Percentiles rank a stretch among this genome's conserved stretches.
Evolutionary conservation across 2,113 vertebrate species (phyloP).

Genomic region (Oncorhynchus keta): DNA sequence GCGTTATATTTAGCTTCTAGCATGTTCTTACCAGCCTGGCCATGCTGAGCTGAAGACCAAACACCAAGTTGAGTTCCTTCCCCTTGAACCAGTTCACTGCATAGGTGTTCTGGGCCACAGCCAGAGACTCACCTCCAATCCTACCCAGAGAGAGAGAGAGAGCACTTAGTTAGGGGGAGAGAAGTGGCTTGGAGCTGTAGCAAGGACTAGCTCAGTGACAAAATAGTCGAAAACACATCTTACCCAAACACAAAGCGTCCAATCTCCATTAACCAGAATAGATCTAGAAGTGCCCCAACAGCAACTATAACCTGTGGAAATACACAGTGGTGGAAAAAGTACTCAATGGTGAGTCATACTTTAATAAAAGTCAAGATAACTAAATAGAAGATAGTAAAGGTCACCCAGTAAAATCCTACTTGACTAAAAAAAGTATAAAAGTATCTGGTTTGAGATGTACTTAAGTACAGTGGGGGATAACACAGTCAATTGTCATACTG

Average conservation of each 20-base stretch:
- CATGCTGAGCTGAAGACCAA: slow-evolving; percentile 97
- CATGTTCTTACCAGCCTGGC: slow-evolving; percentile 85
- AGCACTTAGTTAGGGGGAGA: not conserved
- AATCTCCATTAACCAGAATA: slow-evolving; percentile 89
- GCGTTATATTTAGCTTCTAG: not conserved
- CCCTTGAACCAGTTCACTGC: slow-evolving; percentile 99
- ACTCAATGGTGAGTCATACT: too few species aligned
- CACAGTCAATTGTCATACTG: too few species aligned
- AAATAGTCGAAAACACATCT: slow-evolving; percentile 46
- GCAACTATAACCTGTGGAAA: slow-evolving; percentile 86
- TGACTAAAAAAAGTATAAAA: too few species aligned
- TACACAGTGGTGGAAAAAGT: too few species aligned
- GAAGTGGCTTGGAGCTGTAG: not conserved
- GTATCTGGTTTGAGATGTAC: too few species aligned
- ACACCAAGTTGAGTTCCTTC: slow-evolving; percentile 95
- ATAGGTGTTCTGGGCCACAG: slow-evolving; percentile 96
- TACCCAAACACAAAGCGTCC: slow-evolving; percentile 97
- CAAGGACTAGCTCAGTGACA: not conserved
- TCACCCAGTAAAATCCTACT: too few species aligned
- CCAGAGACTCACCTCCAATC: slow-evolving; percentile 93
- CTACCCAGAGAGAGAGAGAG: slow-evolving; percentile 61
- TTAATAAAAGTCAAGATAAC: too few species aligned
- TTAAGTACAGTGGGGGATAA: too few species aligned
- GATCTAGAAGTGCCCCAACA: slow-evolving; percentile 80
- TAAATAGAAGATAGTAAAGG: too few species aligned